phyloP scores from a whole-genome alignment of 2,113 vertebrate genomes.

The Ageneiosus marmoratus region DNA sequence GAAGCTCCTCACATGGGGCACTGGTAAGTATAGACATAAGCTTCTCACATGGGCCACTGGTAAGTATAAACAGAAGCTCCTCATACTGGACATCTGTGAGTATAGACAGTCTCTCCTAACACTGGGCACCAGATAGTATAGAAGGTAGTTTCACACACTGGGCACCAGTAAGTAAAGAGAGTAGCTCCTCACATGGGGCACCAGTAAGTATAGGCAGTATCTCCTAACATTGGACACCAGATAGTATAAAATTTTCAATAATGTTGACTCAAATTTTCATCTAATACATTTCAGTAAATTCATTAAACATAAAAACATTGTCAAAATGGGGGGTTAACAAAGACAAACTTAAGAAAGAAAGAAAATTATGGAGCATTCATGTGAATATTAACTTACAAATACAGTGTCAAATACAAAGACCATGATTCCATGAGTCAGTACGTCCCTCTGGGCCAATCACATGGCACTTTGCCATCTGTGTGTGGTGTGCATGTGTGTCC shows the following conservation, averaged over 20 bases:
- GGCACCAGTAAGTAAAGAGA: background rate
- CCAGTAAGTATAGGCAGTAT: background rate
- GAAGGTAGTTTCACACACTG: background rate
- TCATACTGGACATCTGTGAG: background rate
- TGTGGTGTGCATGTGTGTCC: constrained; percentile 13
- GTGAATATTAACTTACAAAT: background rate
- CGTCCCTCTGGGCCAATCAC: constrained; percentile 6
- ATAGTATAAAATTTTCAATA: background rate
- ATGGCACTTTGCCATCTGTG: constrained; percentile 2
- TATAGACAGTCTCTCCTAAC: background rate
- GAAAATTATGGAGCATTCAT: background rate
- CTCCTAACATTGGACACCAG: background rate
- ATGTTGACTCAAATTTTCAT: background rate
- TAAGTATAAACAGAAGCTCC: background rate
- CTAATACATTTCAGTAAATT: background rate
- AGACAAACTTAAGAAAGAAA: background rate
- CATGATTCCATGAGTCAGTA: background rate
- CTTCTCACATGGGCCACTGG: background rate
- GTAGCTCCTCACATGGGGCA: background rate
- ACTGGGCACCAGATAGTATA: background rate
- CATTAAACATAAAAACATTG: background rate
- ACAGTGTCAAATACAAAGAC: background rate
- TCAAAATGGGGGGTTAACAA: background rate
- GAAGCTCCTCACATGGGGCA: background rate
- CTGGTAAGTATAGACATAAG: background rate